phyloP scores from a whole-genome alignment of 1,140 invertebrate species.

The Pectinophora gossypiella region DNA sequence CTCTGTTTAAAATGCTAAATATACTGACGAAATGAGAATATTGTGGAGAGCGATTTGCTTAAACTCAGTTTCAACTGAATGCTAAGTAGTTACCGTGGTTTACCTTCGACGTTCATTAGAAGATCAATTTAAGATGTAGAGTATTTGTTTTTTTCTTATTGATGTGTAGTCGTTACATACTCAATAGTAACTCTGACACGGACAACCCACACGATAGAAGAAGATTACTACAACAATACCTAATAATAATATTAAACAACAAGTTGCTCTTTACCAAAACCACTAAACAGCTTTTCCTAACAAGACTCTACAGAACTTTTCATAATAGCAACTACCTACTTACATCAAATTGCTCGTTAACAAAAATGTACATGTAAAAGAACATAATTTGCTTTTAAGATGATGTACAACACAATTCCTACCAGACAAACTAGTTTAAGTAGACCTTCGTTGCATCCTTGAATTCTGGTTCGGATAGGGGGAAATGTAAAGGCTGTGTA shows the following conservation, averaged over 20 bases:
- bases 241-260: too few species aligned
- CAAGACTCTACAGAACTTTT: too few species aligned
- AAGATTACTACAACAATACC: too few species aligned
- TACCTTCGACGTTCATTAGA: not conserved
- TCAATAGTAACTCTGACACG: too few species aligned
- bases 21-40: constrained; percentile 59
- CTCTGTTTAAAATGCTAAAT: constrained; percentile 63
- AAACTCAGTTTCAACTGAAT: constrained; percentile 45
- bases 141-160: too few species aligned
- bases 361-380: constrained; percentile 31
- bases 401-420: constrained; percentile 48
- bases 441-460: constrained; percentile 18
- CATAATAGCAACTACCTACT: too few species aligned
- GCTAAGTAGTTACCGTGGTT: not conserved
- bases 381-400: constrained; percentile 49
- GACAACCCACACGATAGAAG: too few species aligned
- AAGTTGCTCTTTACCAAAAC: too few species aligned
- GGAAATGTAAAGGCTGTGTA: not conserved
- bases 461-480: not conserved
- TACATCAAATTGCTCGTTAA: constrained; percentile 31
- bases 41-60: constrained; percentile 49
- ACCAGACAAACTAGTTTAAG: constrained; percentile 27
- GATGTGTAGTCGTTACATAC: too few species aligned
- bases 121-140: too few species aligned
- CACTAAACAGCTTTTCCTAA: too few species aligned